Evolutionary conservation across 1,140 invertebrate genomes (phyloP).

Genomic region (Drepana arcuata): DNA sequence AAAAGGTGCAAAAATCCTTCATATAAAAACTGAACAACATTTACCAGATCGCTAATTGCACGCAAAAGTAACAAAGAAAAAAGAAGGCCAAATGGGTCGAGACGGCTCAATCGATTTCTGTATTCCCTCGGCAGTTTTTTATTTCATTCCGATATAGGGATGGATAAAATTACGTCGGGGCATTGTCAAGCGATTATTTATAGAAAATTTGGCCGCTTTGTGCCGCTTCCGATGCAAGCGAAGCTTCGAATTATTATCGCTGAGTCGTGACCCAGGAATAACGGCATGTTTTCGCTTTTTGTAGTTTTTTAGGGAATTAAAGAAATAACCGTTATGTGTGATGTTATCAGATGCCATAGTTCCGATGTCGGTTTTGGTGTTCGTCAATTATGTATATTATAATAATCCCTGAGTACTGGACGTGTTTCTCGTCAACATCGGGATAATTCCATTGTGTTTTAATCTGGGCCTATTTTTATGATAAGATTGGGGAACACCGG

Average conservation of each 20-base stretch:
- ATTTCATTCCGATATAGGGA: constrained; percentile 54
- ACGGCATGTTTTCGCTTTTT: constrained; percentile 27
- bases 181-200: constrained; percentile 66
- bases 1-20: no score
- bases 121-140: constrained; percentile 43
- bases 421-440: no score
- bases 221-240: constrained; percentile 41
- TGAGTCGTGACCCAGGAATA: constrained; percentile 21
- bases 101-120: constrained; percentile 28
- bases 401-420: no score
- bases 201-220: constrained; percentile 65
- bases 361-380: constrained; percentile 6
- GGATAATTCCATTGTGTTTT: no score
- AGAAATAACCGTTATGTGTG: constrained; percentile 24
- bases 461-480: no score
- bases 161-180: constrained; percentile 59
- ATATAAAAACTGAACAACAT: no score
- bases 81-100: constrained; percentile 6
- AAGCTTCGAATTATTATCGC: constrained; percentile 36
- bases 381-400: no score
- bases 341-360: constrained; percentile 1
- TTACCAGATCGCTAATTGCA: no score
- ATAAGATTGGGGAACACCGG: no score
- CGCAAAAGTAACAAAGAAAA: constrained; percentile 10
- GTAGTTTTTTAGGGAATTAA: constrained; percentile 19